Conservation (phyloP, 2,888 invertebrate genomes). For the Sipha maydis region DNA sequence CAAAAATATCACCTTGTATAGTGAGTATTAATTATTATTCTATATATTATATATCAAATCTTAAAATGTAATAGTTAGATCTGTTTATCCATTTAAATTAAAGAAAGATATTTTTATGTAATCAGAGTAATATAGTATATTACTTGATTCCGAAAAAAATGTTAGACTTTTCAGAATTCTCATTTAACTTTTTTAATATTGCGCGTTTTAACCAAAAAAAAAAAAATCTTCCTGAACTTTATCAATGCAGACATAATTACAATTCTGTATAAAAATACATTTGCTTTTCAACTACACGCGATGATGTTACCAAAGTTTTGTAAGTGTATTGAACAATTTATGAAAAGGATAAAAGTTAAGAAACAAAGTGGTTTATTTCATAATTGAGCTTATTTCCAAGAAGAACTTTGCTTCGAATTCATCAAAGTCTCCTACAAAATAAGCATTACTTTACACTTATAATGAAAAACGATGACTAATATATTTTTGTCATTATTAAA, state of each 20-base stretch:
- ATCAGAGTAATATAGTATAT: no score
- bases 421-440: background rate
- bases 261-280: constrained; percentile 35
- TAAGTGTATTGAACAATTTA: constrained; percentile 43
- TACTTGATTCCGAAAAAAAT: no score
- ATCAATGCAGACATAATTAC: constrained; percentile 35
- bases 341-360: constrained; percentile 47
- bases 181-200: no score
- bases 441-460: background rate
- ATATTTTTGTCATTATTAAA: background rate
- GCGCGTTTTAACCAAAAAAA: no score
- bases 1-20: no score
- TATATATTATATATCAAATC: no score
- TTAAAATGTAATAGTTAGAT: no score
- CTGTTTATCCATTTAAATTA: no score
- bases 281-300: background rate
- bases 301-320: constrained; percentile 21
- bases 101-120: no score
- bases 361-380: constrained; percentile 41
- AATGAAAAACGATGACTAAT: constrained; percentile 2
- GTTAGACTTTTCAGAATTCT: no score
- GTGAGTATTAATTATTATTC: no score
- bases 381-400: constrained; percentile 34
- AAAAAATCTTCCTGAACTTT: background rate
- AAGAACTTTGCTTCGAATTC: constrained; percentile 20